Percentiles rank a stretch among this genome's conserved stretches.
Conservation (phyloP, 2,888 invertebrate species). For the Drosophila percnosoma region DNA sequence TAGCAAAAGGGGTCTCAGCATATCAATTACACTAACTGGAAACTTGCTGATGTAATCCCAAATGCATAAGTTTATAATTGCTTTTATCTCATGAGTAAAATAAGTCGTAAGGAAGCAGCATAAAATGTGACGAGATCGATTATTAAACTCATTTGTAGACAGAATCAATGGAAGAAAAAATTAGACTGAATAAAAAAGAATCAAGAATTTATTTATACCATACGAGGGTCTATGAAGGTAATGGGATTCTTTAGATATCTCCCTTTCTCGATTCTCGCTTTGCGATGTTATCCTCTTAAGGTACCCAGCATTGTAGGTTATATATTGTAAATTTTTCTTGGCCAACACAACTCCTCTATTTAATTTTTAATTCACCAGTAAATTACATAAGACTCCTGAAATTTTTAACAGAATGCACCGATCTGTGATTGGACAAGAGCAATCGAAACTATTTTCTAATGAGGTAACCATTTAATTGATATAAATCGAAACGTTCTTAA, state of each 20-base stretch:
- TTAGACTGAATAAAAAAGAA: background rate
- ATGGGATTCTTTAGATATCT: background rate
- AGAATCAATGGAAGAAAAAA: background rate
- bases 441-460: slow-evolving; percentile 43
- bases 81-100: slow-evolving; percentile 25
- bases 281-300: background rate
- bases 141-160: background rate
- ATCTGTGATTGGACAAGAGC: slow-evolving; percentile 19
- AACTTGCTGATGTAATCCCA: slow-evolving; percentile 32
- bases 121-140: background rate
- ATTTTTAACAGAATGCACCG: slow-evolving; percentile 5
- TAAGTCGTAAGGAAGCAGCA: background rate
- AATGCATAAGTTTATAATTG: slow-evolving; percentile 22
- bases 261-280: background rate
- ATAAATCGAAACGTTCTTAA: slow-evolving; percentile 39
- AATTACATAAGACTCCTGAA: slow-evolving; percentile 13
- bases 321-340: background rate
- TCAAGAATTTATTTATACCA: background rate
- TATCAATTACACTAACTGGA: slow-evolving; percentile 57
- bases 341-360: background rate
- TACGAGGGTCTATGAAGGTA: background rate
- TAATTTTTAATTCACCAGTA: background rate
- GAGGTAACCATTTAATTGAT: slow-evolving; percentile 63
- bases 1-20: slow-evolving; percentile 61
- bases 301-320: background rate